These are phyloP conservation scores for Piscicola geometra DNA, from an alignment of 2,888 invertebrate species.

Conservation along the genomic window DNA sequence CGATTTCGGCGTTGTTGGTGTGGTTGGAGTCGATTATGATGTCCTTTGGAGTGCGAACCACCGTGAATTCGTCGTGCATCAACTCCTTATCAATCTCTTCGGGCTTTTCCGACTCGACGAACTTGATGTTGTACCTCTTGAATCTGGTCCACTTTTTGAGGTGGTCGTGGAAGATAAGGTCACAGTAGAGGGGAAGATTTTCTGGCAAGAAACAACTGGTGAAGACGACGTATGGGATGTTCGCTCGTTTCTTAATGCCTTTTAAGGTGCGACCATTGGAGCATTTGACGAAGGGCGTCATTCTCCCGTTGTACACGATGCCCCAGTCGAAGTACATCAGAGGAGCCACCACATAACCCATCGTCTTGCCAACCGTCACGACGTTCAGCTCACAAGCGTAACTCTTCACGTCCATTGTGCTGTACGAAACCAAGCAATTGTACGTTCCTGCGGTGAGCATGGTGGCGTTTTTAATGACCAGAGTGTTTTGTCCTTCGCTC, in stretches of 20 bases:
- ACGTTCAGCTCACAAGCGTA: conserved; percentile 1
- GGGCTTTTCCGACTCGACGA: not conserved
- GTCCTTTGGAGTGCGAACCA: conserved; percentile 4
- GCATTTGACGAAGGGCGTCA: conserved; percentile 18
- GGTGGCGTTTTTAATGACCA: conserved; percentile 23
- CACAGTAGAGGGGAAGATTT: not conserved
- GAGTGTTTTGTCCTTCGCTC: not conserved
- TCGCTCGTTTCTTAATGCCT: not conserved
- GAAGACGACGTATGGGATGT: not conserved
- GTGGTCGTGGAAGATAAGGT: not conserved
- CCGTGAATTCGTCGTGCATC: not conserved
- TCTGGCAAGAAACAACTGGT: conserved; percentile 15
- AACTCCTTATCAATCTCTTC: not conserved
- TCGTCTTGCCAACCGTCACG: not conserved
- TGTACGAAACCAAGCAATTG: conserved; percentile 5
- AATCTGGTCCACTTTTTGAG: not conserved
- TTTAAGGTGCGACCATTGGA: not conserved
- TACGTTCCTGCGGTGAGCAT: conserved; percentile 24
- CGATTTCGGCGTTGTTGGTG: not conserved
- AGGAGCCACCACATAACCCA: conserved; percentile 16
- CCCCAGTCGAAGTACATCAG: conserved; percentile 29
- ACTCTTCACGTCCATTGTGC: not conserved
- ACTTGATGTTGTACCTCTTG: conserved; percentile 8
- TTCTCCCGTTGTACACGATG: conserved; percentile 2
- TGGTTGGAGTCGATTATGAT: not conserved